phyloP scores from a whole-genome alignment of 2,113 vertebrate species.

The Poecilia latipinna region DNA sequence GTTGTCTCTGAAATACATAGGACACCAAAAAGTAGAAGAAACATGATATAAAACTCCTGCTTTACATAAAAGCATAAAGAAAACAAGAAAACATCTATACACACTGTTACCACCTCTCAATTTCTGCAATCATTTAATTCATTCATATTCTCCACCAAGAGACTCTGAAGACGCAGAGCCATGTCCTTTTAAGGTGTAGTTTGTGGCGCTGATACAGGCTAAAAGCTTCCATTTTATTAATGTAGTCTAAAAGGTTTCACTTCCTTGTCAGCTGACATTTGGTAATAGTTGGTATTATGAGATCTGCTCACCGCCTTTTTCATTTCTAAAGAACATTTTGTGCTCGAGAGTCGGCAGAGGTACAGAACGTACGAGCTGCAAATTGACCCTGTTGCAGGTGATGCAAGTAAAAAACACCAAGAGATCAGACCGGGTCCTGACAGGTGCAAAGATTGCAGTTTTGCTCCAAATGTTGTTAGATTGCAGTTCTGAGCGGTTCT shows the following conservation, averaged over 20 bases:
- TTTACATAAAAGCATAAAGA: too few relatives aligned
- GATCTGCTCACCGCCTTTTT: constrained; percentile 29
- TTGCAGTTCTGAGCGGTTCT: constrained; percentile 47
- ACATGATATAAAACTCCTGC: too few relatives aligned
- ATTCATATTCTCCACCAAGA: constrained; percentile 10
- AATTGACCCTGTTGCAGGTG: background rate
- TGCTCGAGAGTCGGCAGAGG: constrained; percentile 1
- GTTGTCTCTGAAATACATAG: background rate
- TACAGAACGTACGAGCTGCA: background rate
- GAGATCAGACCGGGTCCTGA: background rate
- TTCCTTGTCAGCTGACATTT: constrained; percentile 50
- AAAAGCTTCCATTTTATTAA: constrained; percentile 60
- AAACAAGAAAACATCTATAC: too few relatives aligned
- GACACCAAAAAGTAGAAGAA: background rate
- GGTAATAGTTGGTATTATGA: constrained; percentile 11
- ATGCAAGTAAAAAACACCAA: background rate
- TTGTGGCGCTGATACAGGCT: constrained; percentile 13
- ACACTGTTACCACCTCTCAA: too few relatives aligned
- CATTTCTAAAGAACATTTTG: background rate
- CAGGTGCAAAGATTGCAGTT: background rate
- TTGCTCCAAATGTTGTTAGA: constrained; percentile 2
- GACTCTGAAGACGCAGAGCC: background rate
- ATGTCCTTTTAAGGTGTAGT: constrained; percentile 5
- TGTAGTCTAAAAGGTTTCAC: constrained; percentile 37
- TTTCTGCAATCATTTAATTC: background rate